Percentiles rank a stretch among this genome's conserved stretches.
Evolutionary conservation across 2,113 vertebrate genomes (phyloP).

Genomic region (Antechinus flavipes): DNA sequence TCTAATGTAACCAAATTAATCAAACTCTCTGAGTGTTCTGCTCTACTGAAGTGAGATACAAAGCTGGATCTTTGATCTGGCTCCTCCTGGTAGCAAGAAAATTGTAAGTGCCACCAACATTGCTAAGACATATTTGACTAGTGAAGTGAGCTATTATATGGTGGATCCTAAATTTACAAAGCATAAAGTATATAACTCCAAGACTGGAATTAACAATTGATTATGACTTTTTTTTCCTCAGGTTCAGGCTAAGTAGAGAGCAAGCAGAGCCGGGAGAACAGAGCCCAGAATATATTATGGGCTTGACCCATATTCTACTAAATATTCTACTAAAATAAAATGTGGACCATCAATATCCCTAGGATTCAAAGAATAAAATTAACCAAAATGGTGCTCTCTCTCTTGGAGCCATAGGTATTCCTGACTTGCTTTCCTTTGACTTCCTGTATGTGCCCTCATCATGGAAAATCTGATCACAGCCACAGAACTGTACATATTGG

Average conservation of each 20-base stretch:
- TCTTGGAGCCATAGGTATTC: constrained; percentile 99
- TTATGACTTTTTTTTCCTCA: constrained; percentile 98
- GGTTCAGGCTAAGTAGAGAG: constrained; percentile 97
- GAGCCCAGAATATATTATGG: constrained; percentile 96
- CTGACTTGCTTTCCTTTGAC: constrained; percentile 97
- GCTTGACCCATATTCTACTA: constrained; percentile 88
- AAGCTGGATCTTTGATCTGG: constrained; percentile 97
- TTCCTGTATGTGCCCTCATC: constrained; percentile 97
- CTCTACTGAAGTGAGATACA: constrained; percentile 99
- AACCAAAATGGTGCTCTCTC: constrained; percentile 97
- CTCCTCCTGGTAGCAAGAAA: constrained; percentile 97
- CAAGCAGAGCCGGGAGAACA: constrained; percentile 94
- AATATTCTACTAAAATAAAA: constrained; percentile 97
- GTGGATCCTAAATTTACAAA: constrained; percentile 98
- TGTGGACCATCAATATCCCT: constrained; percentile 97
- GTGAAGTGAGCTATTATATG: constrained; percentile 98
- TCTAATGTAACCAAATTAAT: constrained; percentile 96
- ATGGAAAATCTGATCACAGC: constrained; percentile 99
- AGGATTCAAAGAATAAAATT: constrained; percentile 98
- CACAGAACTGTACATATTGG: constrained; percentile 98
- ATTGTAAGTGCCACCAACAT: constrained; percentile 99
- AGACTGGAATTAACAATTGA: constrained; percentile 98
- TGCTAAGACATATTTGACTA: constrained; percentile 96
- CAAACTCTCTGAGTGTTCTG: constrained; percentile 95
- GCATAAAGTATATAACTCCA: constrained; percentile 99